Conservation (phyloP, 2,113 vertebrate genomes). For the chimpanzee (Pan troglodytes) region NHGRI_mPanTro3-v2.1_pri NC_072398.2:143134501-143135000, state of each 20-base stretch:
- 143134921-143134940: neutral
- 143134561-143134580: neutral
- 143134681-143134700: neutral
- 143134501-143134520: neutral
- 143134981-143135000: neutral
- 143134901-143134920: slow-evolving; percentile 48
- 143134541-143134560: neutral
- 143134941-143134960: neutral
- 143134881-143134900: neutral
- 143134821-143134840: slow-evolving; percentile 43
- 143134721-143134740: slow-evolving; percentile 8
- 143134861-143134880: neutral
- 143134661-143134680: neutral
- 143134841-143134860: neutral
- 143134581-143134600: neutral
- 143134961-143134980: neutral
- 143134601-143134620: neutral
- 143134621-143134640: neutral
- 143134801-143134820: slow-evolving; percentile 27
- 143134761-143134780: slow-evolving; percentile 66
- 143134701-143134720: slow-evolving; percentile 4
- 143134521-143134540: neutral
- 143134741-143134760: slow-evolving; percentile 43
- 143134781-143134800: slow-evolving; percentile 41
- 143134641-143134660: neutral